phyloP scores from a whole-genome alignment of 1,140 invertebrate species.

The Trichogramma pretiosum region DNA sequence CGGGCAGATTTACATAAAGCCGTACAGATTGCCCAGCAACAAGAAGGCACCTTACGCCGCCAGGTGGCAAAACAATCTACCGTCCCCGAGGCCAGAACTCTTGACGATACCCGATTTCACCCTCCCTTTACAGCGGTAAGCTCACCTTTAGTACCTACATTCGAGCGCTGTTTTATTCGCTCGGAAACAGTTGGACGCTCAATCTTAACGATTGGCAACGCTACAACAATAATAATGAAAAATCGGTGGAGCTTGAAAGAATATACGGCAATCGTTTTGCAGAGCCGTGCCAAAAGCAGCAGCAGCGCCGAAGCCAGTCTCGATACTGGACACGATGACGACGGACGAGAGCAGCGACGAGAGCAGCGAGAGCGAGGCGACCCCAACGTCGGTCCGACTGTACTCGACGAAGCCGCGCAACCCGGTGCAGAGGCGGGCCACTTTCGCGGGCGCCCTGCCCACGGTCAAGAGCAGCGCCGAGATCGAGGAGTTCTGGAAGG shows the following conservation, averaged over 20 bases:
- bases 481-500: constrained; percentile 63
- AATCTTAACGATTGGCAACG: background rate
- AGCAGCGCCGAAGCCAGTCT: constrained; percentile 33
- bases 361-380: constrained; percentile 36
- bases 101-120: constrained; percentile 57
- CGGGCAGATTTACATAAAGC: constrained; percentile 73
- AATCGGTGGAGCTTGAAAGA: background rate
- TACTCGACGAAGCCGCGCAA: constrained; percentile 69
- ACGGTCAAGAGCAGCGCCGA: constrained; percentile 56
- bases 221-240: background rate
- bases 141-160: too few species aligned
- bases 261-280: background rate
- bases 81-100: constrained; percentile 56
- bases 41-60: constrained; percentile 57
- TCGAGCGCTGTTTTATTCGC: too few species aligned
- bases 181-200: background rate
- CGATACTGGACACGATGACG: constrained; percentile 34
- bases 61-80: constrained; percentile 58
- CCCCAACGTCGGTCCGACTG: constrained; percentile 43
- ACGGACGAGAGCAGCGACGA: constrained; percentile 39
- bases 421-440: constrained; percentile 70
- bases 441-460: constrained; percentile 77
- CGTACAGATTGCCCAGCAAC: constrained; percentile 66
- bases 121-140: constrained; percentile 53
- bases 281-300: too few species aligned